phyloP scores from a whole-genome alignment of 2,113 vertebrate species.

The Psittacula cyanocephala region DNA sequence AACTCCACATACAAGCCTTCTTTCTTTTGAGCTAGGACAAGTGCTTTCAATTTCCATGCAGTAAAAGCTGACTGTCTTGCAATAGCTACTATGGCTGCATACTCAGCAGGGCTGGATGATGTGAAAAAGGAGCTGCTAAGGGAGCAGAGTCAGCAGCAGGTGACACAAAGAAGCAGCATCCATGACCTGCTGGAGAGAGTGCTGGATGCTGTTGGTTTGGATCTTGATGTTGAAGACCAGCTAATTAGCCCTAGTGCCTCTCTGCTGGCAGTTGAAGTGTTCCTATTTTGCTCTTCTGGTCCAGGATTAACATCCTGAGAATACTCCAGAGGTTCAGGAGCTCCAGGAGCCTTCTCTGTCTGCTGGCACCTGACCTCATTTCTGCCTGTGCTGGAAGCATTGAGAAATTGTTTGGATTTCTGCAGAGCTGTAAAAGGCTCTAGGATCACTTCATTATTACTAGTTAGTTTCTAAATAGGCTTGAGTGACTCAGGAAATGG shows the following conservation, averaged over 20 bases:
- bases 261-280: background rate
- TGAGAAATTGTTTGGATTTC: background rate
- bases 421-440: background rate
- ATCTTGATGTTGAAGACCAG: background rate
- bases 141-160: background rate
- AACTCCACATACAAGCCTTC: background rate
- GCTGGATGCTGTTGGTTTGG: background rate
- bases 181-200: background rate
- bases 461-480: background rate
- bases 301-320: background rate
- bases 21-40: background rate
- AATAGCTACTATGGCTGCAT: background rate
- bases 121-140: background rate
- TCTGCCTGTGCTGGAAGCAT: background rate
- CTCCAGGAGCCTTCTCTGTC: background rate
- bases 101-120: background rate
- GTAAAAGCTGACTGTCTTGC: background rate
- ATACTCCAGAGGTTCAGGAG: background rate
- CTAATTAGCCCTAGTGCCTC: background rate
- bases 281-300: background rate
- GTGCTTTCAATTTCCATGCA: background rate
- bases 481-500: background rate
- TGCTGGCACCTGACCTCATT: background rate
- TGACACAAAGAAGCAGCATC: background rate
- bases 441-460: background rate